Evolutionary conservation across 2,888 invertebrate species (phyloP).

Genomic region (Dermolepida albohirtum): DNA sequence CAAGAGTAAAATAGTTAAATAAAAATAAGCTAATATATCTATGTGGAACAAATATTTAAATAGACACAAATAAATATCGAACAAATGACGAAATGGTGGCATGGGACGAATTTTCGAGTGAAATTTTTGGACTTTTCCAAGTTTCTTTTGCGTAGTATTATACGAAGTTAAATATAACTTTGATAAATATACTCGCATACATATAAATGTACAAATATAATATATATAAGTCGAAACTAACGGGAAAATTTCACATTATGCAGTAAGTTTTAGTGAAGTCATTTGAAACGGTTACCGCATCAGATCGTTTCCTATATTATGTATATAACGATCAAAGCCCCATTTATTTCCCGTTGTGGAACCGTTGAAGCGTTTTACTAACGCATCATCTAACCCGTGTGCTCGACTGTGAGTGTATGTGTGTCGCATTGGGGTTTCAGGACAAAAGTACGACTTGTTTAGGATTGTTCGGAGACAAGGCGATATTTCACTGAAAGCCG

Average conservation of each 20-base stretch:
- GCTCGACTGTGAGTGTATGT: slow-evolving; percentile 10
- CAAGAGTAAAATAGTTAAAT: too few species aligned
- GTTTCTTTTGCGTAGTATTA: too few species aligned
- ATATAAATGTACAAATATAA: too few species aligned
- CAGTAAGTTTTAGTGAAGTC: slow-evolving; percentile 54
- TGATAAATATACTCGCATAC: too few species aligned
- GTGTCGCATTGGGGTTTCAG: slow-evolving; percentile 48
- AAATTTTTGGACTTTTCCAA: too few species aligned
- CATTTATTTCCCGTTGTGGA: slow-evolving; percentile 62
- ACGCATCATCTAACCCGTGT: slow-evolving; percentile 62
- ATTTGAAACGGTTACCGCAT: slow-evolving; percentile 46
- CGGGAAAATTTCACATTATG: slow-evolving; percentile 56
- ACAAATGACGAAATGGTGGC: too few species aligned
- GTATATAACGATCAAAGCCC: slow-evolving; percentile 60
- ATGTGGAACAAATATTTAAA: too few species aligned
- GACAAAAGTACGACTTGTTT: slow-evolving; percentile 65
- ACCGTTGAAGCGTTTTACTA: slow-evolving; percentile 63
- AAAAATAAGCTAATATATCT: too few species aligned
- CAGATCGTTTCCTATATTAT: slow-evolving; percentile 56
- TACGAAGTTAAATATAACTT: too few species aligned
- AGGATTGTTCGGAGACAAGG: slow-evolving; percentile 63
- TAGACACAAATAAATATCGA: too few species aligned
- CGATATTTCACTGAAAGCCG: slow-evolving; percentile 65
- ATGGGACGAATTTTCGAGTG: too few species aligned
- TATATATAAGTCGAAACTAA: slow-evolving; percentile 21